Evolutionary conservation across 2,797 vertebrate species (phyloP).

Genomic region (Anolis apletophallus): DNA sequence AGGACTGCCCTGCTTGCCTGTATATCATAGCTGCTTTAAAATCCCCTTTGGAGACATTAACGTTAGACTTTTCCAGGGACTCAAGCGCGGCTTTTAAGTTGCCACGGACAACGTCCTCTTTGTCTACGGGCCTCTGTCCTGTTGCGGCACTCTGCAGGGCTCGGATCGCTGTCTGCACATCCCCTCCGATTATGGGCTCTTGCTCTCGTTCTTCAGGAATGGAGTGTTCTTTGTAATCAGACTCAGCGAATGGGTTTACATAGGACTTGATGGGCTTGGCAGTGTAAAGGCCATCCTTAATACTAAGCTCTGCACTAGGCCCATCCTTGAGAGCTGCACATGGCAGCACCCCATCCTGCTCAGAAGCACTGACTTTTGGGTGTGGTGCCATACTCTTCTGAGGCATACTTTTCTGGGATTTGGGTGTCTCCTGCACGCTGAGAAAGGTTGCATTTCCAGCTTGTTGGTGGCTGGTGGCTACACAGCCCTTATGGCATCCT

Average conservation of each 20-base stretch:
- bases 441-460: slow-evolving; percentile 52
- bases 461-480: slow-evolving; percentile 44
- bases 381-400: slow-evolving; percentile 79
- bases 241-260: slow-evolving; percentile 77
- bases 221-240: slow-evolving; percentile 82
- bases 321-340: slow-evolving; percentile 77
- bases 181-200: slow-evolving; percentile 82
- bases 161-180: slow-evolving; percentile 88
- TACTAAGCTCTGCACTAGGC: slow-evolving; percentile 78
- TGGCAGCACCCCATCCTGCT: slow-evolving; percentile 76
- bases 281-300: slow-evolving; percentile 79
- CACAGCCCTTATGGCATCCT: slow-evolving; percentile 48
- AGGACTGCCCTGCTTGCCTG: slow-evolving; percentile 85
- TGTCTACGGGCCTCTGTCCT: slow-evolving; percentile 86
- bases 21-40: slow-evolving; percentile 92
- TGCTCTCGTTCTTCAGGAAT: slow-evolving; percentile 81
- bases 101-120: slow-evolving; percentile 86
- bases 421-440: slow-evolving; percentile 64
- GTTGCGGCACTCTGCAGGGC: slow-evolving; percentile 85
- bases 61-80: slow-evolving; percentile 86
- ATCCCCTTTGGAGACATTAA: slow-evolving; percentile 89
- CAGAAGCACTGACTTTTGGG: slow-evolving; percentile 93
- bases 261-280: slow-evolving; percentile 75
- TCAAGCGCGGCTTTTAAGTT: slow-evolving; percentile 83
- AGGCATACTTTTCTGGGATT: slow-evolving; percentile 62